Evolutionary conservation across 2,113 vertebrate genomes (phyloP).

Genomic region (Pachyramphus minor): DNA sequence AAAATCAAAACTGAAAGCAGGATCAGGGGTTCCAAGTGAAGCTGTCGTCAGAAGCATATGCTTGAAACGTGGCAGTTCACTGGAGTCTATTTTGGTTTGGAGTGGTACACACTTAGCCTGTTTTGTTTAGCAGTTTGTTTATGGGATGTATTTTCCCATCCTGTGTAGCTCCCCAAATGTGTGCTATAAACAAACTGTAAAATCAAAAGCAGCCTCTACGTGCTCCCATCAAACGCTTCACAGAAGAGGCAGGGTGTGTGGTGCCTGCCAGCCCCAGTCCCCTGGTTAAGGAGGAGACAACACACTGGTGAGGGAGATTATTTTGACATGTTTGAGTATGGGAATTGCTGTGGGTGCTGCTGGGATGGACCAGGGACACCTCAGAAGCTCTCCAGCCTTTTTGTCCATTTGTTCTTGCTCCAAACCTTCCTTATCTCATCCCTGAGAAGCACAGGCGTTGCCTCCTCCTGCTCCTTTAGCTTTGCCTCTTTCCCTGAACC

Average conservation of each 20-base stretch:
- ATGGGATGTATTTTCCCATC: slow-evolving; percentile 41
- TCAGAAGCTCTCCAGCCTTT: neutral
- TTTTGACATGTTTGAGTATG: neutral
- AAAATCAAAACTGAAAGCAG: neutral
- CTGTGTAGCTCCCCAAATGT: slow-evolving; percentile 24
- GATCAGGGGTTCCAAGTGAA: neutral
- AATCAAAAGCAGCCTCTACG: neutral
- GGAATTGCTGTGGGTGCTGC: neutral
- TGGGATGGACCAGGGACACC: neutral
- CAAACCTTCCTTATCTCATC: neutral
- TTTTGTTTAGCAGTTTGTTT: slow-evolving; percentile 58
- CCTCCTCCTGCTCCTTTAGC: neutral
- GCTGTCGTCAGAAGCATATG: slow-evolving; percentile 18
- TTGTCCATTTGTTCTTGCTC: neutral
- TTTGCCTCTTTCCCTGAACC: neutral
- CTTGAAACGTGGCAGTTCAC: neutral
- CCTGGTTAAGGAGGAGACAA: fast-evolving
- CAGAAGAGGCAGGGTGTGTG: neutral
- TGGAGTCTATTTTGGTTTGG: slow-evolving; percentile 21
- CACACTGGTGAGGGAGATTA: neutral
- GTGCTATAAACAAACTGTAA: slow-evolving; percentile 42
- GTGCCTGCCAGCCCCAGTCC: neutral
- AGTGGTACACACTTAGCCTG: slow-evolving; percentile 15
- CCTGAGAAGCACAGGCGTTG: fast-evolving
- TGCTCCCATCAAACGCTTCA: neutral